Evolutionary conservation across 2,888 invertebrate genomes (phyloP), one percentile per base, ranked within the genome.

Genomic region (Coleophora deauratella): DNA sequence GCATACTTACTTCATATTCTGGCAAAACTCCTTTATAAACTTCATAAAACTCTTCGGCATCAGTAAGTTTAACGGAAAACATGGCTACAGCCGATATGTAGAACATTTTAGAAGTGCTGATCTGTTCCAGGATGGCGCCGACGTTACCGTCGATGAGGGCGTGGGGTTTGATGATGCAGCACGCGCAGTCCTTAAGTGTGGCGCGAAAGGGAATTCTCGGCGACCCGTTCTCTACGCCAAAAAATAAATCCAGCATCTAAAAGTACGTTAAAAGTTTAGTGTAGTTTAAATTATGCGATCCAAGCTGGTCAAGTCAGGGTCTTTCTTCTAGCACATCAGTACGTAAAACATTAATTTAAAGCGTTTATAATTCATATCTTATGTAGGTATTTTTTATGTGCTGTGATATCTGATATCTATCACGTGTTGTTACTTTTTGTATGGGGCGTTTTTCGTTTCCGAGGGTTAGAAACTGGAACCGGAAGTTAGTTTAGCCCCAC

Each of bases 21-120:
- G 91, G 89, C 21, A 94, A 72, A 38, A 95, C 93, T 1, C 94
- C 95, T 69, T 94, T 94, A 71, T 98, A 98, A 11, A 97, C 90
- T 85, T 97, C 97, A 57, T 92, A 91, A 81, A 97, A 97, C 70
- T 97, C 96, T 69, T 93, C 91, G 14, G 95, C 94, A 66, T 95
- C 93, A 0, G 90, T 85, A 33, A 91, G 85, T 55, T 91, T 93
- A 56, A 98, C 80, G 42, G 91, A 85, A 62, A 93, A 91, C 89
- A 94, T 91, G 62, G 94, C 91, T 60, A 97, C 86, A 0, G 93
- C 95, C 0, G 92, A 90, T 43, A 98, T 90, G 45, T 87, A 87
- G 62, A 93, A 97, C 12, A 90, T 90, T 40, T 89, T 88, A 11
- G 72, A 69, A 11, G 90, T 89, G 35, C 88, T 86, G 44, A 97